phyloP scores from a whole-genome alignment of 92 coral and sea anemone genomes.

The Porites rus region DNA sequence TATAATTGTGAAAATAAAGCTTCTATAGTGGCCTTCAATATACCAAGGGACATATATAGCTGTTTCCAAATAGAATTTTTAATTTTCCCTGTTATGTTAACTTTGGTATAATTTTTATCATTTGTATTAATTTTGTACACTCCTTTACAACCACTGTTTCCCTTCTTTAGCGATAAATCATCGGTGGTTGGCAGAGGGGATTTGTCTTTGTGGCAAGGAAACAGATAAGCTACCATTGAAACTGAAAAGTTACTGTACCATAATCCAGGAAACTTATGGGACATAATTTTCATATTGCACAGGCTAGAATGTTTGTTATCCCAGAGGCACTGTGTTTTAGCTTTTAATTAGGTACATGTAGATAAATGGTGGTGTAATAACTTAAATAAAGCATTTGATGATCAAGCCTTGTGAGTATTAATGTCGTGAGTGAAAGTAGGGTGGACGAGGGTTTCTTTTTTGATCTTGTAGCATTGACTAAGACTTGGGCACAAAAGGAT shows the following conservation, averaged over 20 bases:
- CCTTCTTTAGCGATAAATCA: background rate
- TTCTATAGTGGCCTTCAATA: background rate
- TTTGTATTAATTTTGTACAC: constrained; percentile 10
- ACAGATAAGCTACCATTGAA: background rate
- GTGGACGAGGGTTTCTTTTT: background rate
- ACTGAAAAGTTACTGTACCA: constrained; percentile 3
- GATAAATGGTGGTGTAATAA: constrained; percentile 2
- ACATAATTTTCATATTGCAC: constrained; percentile 11
- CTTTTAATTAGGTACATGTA: constrained; percentile 9
- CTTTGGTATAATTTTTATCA: constrained; percentile 22
- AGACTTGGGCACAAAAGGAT: too few species aligned
- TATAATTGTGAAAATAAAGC: background rate
- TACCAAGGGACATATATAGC: background rate
- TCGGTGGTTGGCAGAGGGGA: background rate
- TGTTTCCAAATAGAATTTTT: background rate
- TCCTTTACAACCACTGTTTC: background rate
- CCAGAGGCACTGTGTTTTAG: constrained; percentile 23
- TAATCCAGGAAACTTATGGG: constrained; percentile 33
- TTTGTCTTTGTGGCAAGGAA: background rate
- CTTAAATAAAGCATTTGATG: background rate
- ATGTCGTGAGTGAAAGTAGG: background rate
- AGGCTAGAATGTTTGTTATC: background rate
- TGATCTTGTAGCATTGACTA: too few species aligned
- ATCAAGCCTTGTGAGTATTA: background rate
- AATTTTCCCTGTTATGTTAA: background rate